Base-by-base conservation (phyloP, 2,113 vertebrate species). In the Nettapus auritus region DNA sequence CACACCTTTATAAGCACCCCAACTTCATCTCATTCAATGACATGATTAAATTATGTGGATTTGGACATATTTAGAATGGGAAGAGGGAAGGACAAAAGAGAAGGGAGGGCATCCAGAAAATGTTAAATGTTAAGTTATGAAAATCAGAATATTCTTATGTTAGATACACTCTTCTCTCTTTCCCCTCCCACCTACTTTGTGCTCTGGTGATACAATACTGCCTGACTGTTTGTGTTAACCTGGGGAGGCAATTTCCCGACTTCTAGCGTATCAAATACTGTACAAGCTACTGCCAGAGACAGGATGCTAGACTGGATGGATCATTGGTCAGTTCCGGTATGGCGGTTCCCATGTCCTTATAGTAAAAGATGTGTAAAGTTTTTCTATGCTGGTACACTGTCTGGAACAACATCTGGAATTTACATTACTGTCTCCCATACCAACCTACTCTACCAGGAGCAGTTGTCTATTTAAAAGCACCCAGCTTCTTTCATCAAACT, bases 391-490 rank as follows among this genome's bases (percentile, higher is more conserved):
- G 78, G 31, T 88, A 60, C 53, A 48, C 73, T 96, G 75, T 93
- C 92, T 94, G 82, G 74, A 92, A 62, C 62, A 90, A 82, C 78
- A 90, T 87, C 91, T 94, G 91, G 90, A 91, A 76, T 95, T 83
- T 81, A 21, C 69, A 44, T 92, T 95, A 92, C 13, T 53, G 81
- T 84, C 62, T 88, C 93, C 80, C 5, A 38, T 91, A 79, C 29
- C 31, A 57, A 78, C 81, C 77, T 82, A 18, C 44, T 87, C 23
- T 59, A 56, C 50, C 55, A 85, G 60, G 28, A 93, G 66, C 15
- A 76, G 67, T 26, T 96, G 46, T 59, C 64, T 71, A 19, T 88
- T 88, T 90, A 86, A 94, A 94, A 95, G 52, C 63, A 64, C 31
- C 21, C 11, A 4, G 50, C 42, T 90, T 92, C 59, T 84, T 83